A percentile compares a stretch with the other conserved stretches of the same genome.
Conservation (phyloP, 2,797 vertebrate genomes). For the Paguma larvata region DNA sequence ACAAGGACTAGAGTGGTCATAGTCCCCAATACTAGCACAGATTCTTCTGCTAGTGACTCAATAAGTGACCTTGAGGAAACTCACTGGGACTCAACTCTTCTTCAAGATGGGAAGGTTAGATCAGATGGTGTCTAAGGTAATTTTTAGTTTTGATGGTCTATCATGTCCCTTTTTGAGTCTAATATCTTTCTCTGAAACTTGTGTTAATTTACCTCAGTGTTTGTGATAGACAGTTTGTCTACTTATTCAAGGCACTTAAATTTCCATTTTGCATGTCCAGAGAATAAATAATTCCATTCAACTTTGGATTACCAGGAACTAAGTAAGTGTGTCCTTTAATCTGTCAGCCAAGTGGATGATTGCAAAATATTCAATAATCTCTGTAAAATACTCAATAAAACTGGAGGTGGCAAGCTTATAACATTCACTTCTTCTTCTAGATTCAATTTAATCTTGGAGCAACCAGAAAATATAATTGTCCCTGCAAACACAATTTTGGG, state of each 20-base stretch:
- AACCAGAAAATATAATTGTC: constrained; percentile 76
- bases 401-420: constrained; percentile 72
- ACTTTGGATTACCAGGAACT: constrained; percentile 49
- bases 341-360: constrained; percentile 72
- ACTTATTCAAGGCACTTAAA: constrained; percentile 62
- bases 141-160: constrained; percentile 23
- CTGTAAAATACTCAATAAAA: constrained; percentile 80
- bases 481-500: constrained; percentile 63
- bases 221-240: neutral
- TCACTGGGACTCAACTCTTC: neutral
- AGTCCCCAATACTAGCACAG: neutral
- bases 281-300: constrained; percentile 65
- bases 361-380: constrained; percentile 78
- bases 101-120: neutral
- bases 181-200: neutral
- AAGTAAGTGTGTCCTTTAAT: constrained; percentile 74
- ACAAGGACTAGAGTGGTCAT: neutral
- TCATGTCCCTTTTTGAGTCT: neutral
- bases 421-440: constrained; percentile 71
- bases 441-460: constrained; percentile 53
- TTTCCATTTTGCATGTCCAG: constrained; percentile 28
- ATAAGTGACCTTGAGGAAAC: constrained; percentile 4
- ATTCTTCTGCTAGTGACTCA: neutral
- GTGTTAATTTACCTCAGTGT: constrained; percentile 8
- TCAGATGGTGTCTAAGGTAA: neutral